phyloP scores from a whole-genome alignment of 2,888 invertebrate species.

The Electrophaes corylata region DNA sequence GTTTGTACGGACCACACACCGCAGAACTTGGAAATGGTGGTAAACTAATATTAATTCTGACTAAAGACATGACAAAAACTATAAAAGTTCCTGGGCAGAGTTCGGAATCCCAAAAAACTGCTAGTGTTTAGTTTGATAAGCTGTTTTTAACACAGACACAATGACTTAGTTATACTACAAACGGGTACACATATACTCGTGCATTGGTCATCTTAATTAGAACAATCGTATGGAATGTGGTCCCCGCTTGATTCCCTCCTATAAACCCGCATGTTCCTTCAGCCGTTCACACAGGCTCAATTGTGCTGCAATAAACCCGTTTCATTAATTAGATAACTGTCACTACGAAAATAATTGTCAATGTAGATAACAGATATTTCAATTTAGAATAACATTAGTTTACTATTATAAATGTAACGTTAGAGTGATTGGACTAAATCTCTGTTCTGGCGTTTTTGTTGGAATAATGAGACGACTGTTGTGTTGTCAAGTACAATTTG shows the following conservation, averaged over 20 bases:
- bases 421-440: not conserved
- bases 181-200: constrained; percentile 20
- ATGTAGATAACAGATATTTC: constrained; percentile 15
- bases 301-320: constrained; percentile 26
- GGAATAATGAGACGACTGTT: not conserved
- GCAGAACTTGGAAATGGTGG: no score
- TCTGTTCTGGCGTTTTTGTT: not conserved
- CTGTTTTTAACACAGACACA: constrained; percentile 34
- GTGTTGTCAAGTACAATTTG: not conserved
- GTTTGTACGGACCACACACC: no score
- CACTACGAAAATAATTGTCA: constrained; percentile 8
- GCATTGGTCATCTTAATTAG: constrained; percentile 41
- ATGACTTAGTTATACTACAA: constrained; percentile 31
- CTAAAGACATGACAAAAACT: no score
- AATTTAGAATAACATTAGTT: constrained; percentile 1
- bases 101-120: not conserved
- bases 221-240: constrained; percentile 39
- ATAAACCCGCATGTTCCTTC: constrained; percentile 37
- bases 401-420: not conserved
- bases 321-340: constrained; percentile 28
- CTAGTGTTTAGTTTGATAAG: constrained; percentile 27
- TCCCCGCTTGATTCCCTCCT: constrained; percentile 32
- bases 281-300: constrained; percentile 15
- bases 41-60: no score
- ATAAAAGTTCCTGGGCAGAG: no score